Percentiles rank a stretch among this genome's conserved stretches.
These are phyloP conservation scores for Arenicola marina DNA, from an alignment of 2,888 invertebrate genomes.

Conservation along the genomic window DNA sequence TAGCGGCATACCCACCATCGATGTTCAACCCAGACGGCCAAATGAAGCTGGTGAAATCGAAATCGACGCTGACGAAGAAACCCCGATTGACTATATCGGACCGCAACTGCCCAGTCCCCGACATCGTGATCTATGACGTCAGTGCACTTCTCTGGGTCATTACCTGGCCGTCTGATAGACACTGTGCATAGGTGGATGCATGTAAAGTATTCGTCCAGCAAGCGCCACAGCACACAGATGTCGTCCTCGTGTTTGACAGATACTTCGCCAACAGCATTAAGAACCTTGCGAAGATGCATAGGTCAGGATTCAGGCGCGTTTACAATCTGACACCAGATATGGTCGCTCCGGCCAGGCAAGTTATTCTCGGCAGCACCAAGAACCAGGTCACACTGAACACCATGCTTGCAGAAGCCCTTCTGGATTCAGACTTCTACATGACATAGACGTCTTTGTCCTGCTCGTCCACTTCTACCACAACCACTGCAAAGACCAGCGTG, in stretches of 20 bases:
- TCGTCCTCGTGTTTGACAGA: constrained; percentile 10
- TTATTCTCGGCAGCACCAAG: constrained; percentile 8
- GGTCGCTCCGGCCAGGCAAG: constrained; percentile 6
- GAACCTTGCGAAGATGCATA: constrained; percentile 1
- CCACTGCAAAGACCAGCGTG: neutral
- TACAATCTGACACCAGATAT: constrained; percentile 8
- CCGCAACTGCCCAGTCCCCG: constrained; percentile 4
- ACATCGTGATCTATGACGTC: constrained; percentile 12
- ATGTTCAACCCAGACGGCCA: constrained; percentile 18
- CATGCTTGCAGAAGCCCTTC: constrained; percentile 8
- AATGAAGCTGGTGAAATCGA: constrained; percentile 7
- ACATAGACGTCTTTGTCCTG: constrained; percentile 14
- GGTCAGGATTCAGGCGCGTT: constrained; percentile 6
- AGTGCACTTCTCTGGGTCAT: constrained; percentile 10
- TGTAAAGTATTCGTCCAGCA: constrained; percentile 5
- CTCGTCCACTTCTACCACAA: constrained; percentile 9
- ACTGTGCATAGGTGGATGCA: constrained; percentile 11
- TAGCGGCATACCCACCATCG: constrained; percentile 21
- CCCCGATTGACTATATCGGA: constrained; percentile 11
- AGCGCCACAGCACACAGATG: constrained; percentile 4
- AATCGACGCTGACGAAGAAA: constrained; percentile 9
- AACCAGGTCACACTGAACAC: constrained; percentile 9
- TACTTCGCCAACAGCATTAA: constrained; percentile 1
- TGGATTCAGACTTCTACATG: constrained; percentile 6
- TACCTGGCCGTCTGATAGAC: constrained; percentile 8